Percentiles rank a stretch among this genome's conserved stretches.
Conservation (phyloP, 2,888 invertebrate genomes). For the Onthophagus sagittarius region DNA sequence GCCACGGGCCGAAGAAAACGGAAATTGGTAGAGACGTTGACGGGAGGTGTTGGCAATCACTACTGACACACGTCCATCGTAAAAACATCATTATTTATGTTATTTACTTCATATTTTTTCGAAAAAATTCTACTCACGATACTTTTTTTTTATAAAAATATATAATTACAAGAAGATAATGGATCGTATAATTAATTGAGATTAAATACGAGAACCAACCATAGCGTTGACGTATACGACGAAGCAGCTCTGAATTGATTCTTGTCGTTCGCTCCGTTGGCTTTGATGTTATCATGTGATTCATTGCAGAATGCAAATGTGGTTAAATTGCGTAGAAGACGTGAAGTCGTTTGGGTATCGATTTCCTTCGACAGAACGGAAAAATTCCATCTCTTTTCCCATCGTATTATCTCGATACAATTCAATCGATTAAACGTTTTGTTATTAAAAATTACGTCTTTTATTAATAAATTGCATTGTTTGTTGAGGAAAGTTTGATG, state of each 20-base stretch:
- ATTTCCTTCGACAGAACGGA: not conserved
- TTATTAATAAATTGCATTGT: too few species aligned
- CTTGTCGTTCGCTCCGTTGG: conserved; percentile 20
- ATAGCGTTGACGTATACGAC: conserved; percentile 15
- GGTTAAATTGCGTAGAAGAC: conserved; percentile 5
- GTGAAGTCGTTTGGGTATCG: not conserved
- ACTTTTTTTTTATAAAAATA: not conserved
- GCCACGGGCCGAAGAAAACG: not conserved
- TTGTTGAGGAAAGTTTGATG: too few species aligned
- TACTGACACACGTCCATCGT: not conserved
- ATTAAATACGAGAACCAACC: conserved; percentile 1
- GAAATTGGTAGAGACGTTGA: not conserved
- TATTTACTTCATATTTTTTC: not conserved
- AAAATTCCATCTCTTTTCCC: not conserved
- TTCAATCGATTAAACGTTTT: too few species aligned
- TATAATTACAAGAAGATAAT: too few species aligned
- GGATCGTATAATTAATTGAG: not conserved
- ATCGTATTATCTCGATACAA: too few species aligned
- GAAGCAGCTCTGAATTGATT: conserved; percentile 17
- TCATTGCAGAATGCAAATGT: conserved; percentile 22
- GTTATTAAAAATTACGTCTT: too few species aligned
- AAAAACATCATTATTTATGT: not conserved
- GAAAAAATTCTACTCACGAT: not conserved
- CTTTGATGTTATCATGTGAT: conserved; percentile 23
- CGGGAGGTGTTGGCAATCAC: conserved; percentile 1